Conservation (phyloP, 2,888 invertebrate species). For the Eurytoma adleriae region DNA sequence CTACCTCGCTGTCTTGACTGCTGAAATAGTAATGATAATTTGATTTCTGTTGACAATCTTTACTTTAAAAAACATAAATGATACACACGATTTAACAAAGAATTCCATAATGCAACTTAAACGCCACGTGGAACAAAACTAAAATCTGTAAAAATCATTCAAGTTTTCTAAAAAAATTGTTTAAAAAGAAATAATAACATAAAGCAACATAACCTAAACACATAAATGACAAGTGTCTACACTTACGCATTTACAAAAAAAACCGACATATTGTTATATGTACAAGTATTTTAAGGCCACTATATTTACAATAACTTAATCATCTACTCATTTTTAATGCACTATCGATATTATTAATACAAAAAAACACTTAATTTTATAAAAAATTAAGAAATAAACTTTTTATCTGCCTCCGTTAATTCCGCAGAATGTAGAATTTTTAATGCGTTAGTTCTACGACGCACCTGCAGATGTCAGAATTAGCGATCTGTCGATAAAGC, state of each 20-base stretch:
- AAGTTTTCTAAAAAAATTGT: conserved; percentile 27
- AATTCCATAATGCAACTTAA: conserved; percentile 54
- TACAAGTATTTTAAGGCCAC: not conserved
- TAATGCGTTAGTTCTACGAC: not conserved
- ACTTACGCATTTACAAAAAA: conserved; percentile 87
- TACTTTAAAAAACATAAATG: conserved; percentile 36
- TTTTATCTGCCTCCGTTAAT: not conserved
- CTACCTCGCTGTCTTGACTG: conserved; percentile 75
- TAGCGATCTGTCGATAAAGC: not conserved
- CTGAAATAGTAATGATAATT: conserved; percentile 59
- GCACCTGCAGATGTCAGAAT: conserved; percentile 15
- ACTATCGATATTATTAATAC: not conserved
- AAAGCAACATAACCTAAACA: conserved; percentile 67
- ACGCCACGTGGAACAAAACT: conserved; percentile 37
- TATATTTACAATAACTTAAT: conserved; percentile 12
- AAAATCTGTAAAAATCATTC: conserved; percentile 52
- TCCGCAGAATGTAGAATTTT: no score
- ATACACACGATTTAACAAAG: conserved; percentile 53
- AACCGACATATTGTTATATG: conserved; percentile 79
- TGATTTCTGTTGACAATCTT: conserved; percentile 3
- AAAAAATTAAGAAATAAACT: conserved; percentile 29
- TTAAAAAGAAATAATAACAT: conserved; percentile 49
- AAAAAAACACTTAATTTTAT: conserved; percentile 33
- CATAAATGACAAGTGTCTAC: conserved; percentile 65
- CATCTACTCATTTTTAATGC: not conserved